Evolutionary conservation across 1,140 invertebrate genomes (phyloP).

Genomic region (Brachionus rubens): DNA sequence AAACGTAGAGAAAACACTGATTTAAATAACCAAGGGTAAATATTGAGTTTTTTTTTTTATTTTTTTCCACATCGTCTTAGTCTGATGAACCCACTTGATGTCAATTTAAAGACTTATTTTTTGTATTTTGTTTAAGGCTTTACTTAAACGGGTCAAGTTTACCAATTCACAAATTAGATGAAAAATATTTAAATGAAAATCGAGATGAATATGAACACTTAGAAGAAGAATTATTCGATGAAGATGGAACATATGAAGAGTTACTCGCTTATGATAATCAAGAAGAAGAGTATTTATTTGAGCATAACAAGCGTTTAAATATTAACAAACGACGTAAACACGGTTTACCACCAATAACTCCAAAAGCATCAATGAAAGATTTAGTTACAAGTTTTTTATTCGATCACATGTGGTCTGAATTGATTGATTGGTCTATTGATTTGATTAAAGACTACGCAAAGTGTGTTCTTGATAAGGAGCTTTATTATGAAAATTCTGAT

Average conservation of each 20-base stretch:
- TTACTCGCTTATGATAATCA: slow-evolving; percentile 41
- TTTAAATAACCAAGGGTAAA: neutral
- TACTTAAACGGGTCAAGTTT: neutral
- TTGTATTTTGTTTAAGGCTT: neutral
- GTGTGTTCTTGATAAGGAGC: slow-evolving; percentile 3
- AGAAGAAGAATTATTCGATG: slow-evolving; percentile 27
- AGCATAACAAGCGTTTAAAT: slow-evolving; percentile 33
- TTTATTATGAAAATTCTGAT: neutral
- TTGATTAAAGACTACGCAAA: slow-evolving; percentile 23
- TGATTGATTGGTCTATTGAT: slow-evolving; percentile 15
- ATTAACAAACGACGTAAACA: slow-evolving; percentile 10
- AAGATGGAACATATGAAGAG: slow-evolving; percentile 31
- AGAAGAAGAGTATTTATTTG: slow-evolving; percentile 39
- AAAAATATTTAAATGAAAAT: slow-evolving; percentile 13
- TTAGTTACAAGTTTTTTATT: slow-evolving; percentile 26
- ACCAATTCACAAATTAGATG: neutral
- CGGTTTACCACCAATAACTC: slow-evolving; percentile 42
- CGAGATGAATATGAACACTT: neutral
- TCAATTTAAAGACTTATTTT: no score
- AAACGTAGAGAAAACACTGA: neutral
- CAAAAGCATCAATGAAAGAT: slow-evolving; percentile 45
- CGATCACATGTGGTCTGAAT: slow-evolving; percentile 31
- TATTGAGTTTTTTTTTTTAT: no score
- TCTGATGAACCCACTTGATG: no score
- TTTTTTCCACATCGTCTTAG: no score